Evolutionary conservation across 2,113 vertebrate genomes (phyloP).

Genomic region (Myotis brandtii): DNA sequence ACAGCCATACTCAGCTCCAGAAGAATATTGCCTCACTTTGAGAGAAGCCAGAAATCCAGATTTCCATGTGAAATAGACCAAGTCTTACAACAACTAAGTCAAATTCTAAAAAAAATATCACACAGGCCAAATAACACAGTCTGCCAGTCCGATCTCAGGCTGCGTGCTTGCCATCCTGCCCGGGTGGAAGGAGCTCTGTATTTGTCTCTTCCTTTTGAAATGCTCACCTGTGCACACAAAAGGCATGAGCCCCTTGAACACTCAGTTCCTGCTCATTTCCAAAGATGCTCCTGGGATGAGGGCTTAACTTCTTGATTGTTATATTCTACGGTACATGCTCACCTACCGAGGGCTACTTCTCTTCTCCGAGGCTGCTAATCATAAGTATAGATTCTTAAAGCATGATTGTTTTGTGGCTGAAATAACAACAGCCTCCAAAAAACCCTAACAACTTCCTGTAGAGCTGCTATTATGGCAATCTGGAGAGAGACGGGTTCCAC

Average conservation of each 20-base stretch:
- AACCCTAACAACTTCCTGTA: constrained; percentile 64
- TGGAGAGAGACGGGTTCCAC: constrained; percentile 36
- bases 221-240: neutral
- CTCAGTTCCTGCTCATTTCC: neutral
- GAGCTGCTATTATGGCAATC: constrained; percentile 48
- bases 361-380: neutral
- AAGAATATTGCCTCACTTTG: neutral
- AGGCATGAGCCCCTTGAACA: neutral
- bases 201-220: neutral
- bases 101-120: constrained; percentile 12
- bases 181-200: neutral
- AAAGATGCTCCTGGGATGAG: neutral
- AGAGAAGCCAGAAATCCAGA: constrained; percentile 50
- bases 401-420: constrained; percentile 37
- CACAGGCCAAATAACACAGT: neutral
- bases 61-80: constrained; percentile 50
- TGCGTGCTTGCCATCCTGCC: neutral
- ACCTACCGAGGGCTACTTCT: neutral
- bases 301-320: neutral
- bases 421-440: constrained; percentile 26
- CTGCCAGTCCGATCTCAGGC: neutral
- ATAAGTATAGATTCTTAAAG: neutral
- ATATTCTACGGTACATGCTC: neutral
- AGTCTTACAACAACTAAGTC: constrained; percentile 44
- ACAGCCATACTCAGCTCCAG: neutral